Evolutionary conservation across 2,797 vertebrate species (phyloP).

Genomic region (Sandelia bainsii): DNA sequence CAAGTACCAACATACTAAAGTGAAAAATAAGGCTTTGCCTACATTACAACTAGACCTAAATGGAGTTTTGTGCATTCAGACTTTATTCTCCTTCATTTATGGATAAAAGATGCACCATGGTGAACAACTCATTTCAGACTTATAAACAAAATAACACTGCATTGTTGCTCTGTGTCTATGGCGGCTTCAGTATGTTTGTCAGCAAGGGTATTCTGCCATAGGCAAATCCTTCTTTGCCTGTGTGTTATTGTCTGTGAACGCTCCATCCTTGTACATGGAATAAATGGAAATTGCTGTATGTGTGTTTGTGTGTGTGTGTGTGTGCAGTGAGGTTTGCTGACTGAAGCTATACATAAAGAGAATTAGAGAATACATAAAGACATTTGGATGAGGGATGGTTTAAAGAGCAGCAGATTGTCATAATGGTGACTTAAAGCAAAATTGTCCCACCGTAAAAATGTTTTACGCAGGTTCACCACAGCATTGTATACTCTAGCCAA

Average conservation of each 20-base stretch:
- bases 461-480: slow-evolving; percentile 49
- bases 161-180: slow-evolving; percentile 55
- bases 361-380: slow-evolving; percentile 77
- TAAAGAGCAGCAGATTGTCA: slow-evolving; percentile 75
- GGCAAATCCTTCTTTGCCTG: slow-evolving; percentile 79
- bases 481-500: slow-evolving; percentile 22
- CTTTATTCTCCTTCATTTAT: slow-evolving; percentile 37
- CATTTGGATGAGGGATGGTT: slow-evolving; percentile 74
- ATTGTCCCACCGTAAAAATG: slow-evolving; percentile 55
- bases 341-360: slow-evolving; percentile 75
- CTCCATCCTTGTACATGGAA: slow-evolving; percentile 74
- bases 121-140: slow-evolving; percentile 49
- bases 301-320: slow-evolving; percentile 7
- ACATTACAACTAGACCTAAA: slow-evolving; percentile 19
- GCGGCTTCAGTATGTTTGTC: slow-evolving; percentile 54
- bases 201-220: slow-evolving; percentile 61
- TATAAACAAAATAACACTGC: slow-evolving; percentile 43
- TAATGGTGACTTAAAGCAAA: slow-evolving; percentile 76
- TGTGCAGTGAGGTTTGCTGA: slow-evolving; percentile 69
- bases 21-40: slow-evolving; percentile 44
- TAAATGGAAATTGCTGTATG: slow-evolving; percentile 77
- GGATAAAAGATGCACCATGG: slow-evolving; percentile 48
- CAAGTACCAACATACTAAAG: slow-evolving; percentile 33
- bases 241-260: slow-evolving; percentile 77
- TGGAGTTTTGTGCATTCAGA: slow-evolving; percentile 25